These are phyloP conservation scores for Eupithecia subfuscata DNA, from an alignment of 2,888 invertebrate species.

Conservation along the genomic window DNA sequence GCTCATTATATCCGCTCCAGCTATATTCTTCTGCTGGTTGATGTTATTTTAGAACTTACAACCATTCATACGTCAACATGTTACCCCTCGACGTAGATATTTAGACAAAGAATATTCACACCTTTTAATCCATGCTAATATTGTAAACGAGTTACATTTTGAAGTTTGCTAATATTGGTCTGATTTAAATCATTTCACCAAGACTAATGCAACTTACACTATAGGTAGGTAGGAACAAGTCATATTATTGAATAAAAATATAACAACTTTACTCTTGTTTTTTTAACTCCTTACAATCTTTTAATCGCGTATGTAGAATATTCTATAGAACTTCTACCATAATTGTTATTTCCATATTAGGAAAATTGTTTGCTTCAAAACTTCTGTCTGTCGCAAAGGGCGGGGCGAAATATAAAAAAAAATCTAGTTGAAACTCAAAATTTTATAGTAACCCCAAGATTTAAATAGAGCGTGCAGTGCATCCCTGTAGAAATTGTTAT, in stretches of 20 bases:
- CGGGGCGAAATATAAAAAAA: too few species aligned
- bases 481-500: neutral
- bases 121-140: neutral
- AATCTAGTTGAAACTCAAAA: too few species aligned
- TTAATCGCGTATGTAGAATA: too few species aligned
- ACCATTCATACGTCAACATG: neutral
- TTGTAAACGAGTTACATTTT: neutral
- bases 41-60: neutral
- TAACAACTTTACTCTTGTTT: too few species aligned
- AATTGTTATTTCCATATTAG: neutral
- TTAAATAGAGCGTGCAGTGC: neutral
- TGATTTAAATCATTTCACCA: too few species aligned
- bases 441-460: too few species aligned
- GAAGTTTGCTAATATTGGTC: too few species aligned
- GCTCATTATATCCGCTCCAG: neutral
- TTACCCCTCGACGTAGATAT: neutral
- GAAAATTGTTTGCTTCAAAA: neutral
- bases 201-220: too few species aligned
- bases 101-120: neutral
- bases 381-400: neutral
- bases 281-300: too few species aligned
- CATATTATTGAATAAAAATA: too few species aligned
- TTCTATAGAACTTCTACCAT: too few species aligned
- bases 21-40: neutral
- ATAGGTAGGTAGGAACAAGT: too few species aligned